A percentile compares a stretch with the other conserved stretches of the same genome.
Evolutionary conservation across 2,113 vertebrate species (phyloP).

Genomic region (Mustelus asterias): DNA sequence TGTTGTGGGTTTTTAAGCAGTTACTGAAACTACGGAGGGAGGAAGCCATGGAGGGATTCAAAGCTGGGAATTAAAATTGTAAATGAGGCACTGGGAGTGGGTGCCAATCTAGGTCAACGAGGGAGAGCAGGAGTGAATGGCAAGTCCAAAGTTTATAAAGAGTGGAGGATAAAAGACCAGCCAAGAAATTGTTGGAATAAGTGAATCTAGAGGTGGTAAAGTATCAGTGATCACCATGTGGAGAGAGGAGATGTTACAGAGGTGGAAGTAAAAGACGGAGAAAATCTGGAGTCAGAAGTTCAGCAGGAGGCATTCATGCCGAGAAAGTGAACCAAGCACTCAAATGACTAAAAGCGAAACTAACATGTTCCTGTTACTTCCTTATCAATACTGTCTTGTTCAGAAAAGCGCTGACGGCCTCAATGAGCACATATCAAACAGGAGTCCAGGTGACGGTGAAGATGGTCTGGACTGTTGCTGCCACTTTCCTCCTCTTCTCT

Average conservation of each 20-base stretch:
- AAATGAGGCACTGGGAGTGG: not conserved
- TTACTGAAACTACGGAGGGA: not conserved
- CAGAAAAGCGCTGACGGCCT: not conserved
- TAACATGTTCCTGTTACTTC: not conserved
- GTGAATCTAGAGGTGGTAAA: not conserved
- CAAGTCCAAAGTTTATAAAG: not conserved
- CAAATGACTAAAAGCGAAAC: not conserved
- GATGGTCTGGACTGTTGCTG: not conserved
- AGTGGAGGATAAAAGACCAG: not conserved
- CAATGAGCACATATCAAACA: not conserved
- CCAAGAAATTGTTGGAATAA: not conserved
- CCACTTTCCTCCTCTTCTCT: not conserved
- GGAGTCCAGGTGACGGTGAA: not conserved
- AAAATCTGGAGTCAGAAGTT: not conserved
- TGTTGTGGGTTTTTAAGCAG: not conserved
- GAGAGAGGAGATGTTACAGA: not conserved
- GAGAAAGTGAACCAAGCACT: not conserved
- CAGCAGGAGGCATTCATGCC: not conserved
- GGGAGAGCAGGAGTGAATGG: no score
- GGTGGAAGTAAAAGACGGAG: not conserved
- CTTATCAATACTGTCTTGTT: not conserved
- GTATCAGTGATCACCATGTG: not conserved
- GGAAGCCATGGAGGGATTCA: not conserved
- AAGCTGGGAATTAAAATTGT: not conserved
- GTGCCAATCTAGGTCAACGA: not conserved